phyloP scores from a whole-genome alignment of 1,140 invertebrate species.

The Zeugodacus cucurbitae region DNA sequence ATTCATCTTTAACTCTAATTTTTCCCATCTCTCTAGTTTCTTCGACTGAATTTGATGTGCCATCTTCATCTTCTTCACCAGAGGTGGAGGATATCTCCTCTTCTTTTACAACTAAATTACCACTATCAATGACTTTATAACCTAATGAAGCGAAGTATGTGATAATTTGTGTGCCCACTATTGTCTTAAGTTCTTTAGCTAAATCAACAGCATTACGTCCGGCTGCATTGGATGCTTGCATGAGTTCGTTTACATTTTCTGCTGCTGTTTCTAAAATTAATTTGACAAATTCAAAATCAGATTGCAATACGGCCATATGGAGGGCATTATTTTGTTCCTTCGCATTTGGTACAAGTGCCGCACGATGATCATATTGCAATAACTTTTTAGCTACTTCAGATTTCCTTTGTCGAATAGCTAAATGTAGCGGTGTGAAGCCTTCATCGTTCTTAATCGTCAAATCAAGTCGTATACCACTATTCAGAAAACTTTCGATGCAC shows the following conservation, averaged over 20 bases:
- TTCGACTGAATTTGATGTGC: constrained; percentile 34
- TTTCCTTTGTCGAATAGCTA: constrained; percentile 68
- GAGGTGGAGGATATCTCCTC: constrained; percentile 45
- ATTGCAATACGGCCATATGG: constrained; percentile 69
- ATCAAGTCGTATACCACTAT: constrained; percentile 48
- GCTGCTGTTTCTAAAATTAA: constrained; percentile 63
- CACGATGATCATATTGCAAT: constrained; percentile 64
- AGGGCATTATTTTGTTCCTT: constrained; percentile 71
- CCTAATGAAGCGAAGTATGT: neutral
- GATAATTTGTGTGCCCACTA: neutral
- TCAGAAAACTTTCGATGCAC: constrained; percentile 58
- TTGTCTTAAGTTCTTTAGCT: constrained; percentile 43
- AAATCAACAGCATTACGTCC: constrained; percentile 55
- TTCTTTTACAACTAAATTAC: constrained; percentile 40
- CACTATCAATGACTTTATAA: neutral
- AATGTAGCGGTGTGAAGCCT: constrained; percentile 69
- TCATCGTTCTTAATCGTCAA: constrained; percentile 64
- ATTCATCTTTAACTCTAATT: constrained; percentile 33
- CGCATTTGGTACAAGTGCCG: constrained; percentile 68
- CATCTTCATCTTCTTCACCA: constrained; percentile 54
- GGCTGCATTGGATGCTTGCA: constrained; percentile 50
- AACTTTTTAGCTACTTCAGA: constrained; percentile 67
- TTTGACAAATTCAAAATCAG: constrained; percentile 66
- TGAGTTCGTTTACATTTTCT: constrained; percentile 2
- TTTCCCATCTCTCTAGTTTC: constrained; percentile 23